Evolutionary conservation across 2,888 invertebrate species (phyloP).

Genomic region (Eupithecia subfuscata): DNA sequence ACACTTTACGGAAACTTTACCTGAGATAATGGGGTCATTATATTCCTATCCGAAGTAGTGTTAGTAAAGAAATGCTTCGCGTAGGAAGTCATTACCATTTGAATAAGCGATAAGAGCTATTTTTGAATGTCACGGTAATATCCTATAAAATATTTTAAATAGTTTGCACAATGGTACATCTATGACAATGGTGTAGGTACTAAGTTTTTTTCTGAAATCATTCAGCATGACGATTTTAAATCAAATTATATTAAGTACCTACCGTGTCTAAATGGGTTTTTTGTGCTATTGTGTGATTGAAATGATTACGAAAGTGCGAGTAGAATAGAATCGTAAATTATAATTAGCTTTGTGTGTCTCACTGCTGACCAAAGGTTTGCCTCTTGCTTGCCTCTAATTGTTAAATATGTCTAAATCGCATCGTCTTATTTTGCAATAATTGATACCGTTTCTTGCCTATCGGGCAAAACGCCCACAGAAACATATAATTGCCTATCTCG

Average conservation of each 20-base stretch:
- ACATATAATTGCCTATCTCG: too few relatives aligned
- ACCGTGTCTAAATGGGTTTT: not conserved
- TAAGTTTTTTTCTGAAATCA: not conserved
- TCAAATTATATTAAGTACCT: not conserved
- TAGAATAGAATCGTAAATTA: not conserved
- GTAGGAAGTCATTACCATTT: not conserved
- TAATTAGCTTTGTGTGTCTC: not conserved
- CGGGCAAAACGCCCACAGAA: too few relatives aligned
- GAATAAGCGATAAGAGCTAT: not conserved
- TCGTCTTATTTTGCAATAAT: too few relatives aligned
- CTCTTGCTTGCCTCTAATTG: not conserved
- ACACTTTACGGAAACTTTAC: slow-evolving; percentile 87
- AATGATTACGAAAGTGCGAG: not conserved
- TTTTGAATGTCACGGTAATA: not conserved
- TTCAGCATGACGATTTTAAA: not conserved
- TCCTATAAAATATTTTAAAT: not conserved
- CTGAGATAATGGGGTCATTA: slow-evolving; percentile 88
- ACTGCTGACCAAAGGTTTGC: not conserved
- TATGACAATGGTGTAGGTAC: not conserved
- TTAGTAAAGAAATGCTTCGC: slow-evolving; percentile 73
- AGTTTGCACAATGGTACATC: not conserved
- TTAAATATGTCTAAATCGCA: not conserved
- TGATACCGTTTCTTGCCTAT: not conserved
- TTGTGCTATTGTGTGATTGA: not conserved
- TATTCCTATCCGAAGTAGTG: slow-evolving; percentile 91